These are phyloP conservation scores for Valencia hispanica DNA, from an alignment of 2,797 vertebrate species.

Conservation along the genomic window DNA sequence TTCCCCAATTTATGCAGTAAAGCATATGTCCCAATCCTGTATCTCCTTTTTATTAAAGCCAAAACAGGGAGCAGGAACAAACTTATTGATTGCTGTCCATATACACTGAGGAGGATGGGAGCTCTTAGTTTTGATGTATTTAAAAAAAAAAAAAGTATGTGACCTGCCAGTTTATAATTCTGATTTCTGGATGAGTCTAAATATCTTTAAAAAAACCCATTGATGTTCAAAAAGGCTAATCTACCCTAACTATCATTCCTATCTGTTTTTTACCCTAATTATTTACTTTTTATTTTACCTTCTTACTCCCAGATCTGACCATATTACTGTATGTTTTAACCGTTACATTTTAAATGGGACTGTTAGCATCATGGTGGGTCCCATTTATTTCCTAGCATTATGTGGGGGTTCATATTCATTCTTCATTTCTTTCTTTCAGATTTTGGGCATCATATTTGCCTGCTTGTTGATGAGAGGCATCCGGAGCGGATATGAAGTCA, in stretches of 20 bases:
- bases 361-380: background rate
- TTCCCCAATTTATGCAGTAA: background rate
- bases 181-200: background rate
- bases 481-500: conserved; percentile 91
- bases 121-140: too few species aligned
- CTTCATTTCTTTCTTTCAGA: conserved; percentile 67
- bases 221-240: background rate
- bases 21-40: background rate
- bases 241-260: background rate
- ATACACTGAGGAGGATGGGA: background rate
- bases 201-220: background rate
- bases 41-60: background rate
- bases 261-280: background rate
- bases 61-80: background rate
- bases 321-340: background rate
- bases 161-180: background rate
- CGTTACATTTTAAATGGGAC: background rate
- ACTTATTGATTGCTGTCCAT: background rate
- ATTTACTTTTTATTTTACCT: background rate
- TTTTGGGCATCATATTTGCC: conserved; percentile 88
- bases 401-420: background rate
- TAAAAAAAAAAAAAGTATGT: background rate
- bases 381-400: too few species aligned
- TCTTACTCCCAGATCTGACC: background rate
- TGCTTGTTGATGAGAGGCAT: conserved; percentile 91